Percentiles rank a stretch among this genome's conserved stretches.
These are phyloP conservation scores for Falcunculus frontatus DNA, from an alignment of 2,113 vertebrate genomes.

Conservation along the genomic window DNA sequence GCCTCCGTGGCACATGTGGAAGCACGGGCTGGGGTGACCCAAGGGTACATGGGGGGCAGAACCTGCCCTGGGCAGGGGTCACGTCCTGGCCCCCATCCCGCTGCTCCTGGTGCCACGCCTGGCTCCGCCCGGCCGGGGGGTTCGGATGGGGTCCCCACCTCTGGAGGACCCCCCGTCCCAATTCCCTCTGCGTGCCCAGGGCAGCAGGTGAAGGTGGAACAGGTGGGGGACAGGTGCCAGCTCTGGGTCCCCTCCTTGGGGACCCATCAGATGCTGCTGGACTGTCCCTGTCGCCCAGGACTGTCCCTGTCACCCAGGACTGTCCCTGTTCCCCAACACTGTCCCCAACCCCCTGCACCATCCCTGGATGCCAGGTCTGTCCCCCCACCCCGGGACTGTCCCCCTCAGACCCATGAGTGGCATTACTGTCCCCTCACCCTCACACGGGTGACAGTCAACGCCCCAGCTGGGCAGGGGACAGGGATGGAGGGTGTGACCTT, in stretches of 20 bases:
- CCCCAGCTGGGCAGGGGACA: no score
- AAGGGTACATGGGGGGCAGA: fast-evolving
- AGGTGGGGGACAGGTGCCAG: not conserved
- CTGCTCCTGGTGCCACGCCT: not conserved
- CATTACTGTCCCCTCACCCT: no score
- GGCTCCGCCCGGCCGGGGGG: not conserved
- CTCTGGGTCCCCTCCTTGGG: not conserved
- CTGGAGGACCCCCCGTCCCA: fast-evolving
- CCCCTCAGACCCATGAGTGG: not conserved
- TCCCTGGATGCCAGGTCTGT: no score
- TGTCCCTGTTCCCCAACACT: no score
- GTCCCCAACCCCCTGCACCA: not conserved
- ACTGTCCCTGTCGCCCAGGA: not conserved
- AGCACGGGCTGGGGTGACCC: not conserved
- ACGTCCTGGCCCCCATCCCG: fast-evolving
- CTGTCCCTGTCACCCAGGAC: not conserved
- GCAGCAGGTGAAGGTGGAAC: not conserved
- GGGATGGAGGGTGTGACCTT: no score
- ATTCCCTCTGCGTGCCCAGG: fast-evolving
- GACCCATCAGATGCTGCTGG: fast-evolving
- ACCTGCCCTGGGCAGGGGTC: fast-evolving
- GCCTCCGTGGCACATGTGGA: not conserved
- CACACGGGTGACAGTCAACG: no score
- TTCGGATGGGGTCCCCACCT: not conserved
- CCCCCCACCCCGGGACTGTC: not conserved